Base-by-base conservation (phyloP, 1,140 invertebrate species). In the Wasmannia auropunctata region DNA sequence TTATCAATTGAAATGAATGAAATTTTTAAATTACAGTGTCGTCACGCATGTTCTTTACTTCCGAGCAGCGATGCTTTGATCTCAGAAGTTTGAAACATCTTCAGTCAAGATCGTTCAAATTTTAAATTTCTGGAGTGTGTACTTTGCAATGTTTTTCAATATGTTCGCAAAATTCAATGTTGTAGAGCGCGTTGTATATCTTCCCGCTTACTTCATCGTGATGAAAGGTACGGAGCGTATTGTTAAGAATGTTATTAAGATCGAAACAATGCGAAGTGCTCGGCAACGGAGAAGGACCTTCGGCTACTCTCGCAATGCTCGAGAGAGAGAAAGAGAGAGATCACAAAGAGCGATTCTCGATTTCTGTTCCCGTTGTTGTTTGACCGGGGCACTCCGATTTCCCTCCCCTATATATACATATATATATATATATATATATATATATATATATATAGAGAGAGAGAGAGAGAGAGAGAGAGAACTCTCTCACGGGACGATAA, bases 321-420 rank as follows among this genome's bases (percentile, higher is more conserved):
- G 87, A 67, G 67, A 37, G 76, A 46, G 70, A 43, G 70, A n/a
- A n/a, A n/a, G n/a, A n/a, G n/a, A n/a, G n/a, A n/a, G n/a, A n/a
- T n/a, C n/a, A n/a, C 14, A 84, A 74, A 89, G 89, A 89, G 85
- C 88, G 74, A 86, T 89, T 90, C 88, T 87, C 72, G 88, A 85
- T 89, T 90, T 89, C 85, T 87, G 86, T 90, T 90, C 77, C 37
- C 65, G 62, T 75, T 49, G 63, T 67, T 65, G 85, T 75, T n/a
- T 62, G 60, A 34, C 46, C 34, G 31, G n/a, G 67, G 80, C 74
- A 85, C 75, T 84, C 72, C 87, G 46, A 85, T 90, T 63, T 89
- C 56, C 40, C 10, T 69, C 43, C 49, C 54, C 49, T 62, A 10
- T 85, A 11, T 65, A 16, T 22, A 46, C 10, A n/a, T n/a, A n/a